phyloP scores from a whole-genome alignment of 2,797 vertebrate genomes.

The Pipistrellus pygmaeus region DNA sequence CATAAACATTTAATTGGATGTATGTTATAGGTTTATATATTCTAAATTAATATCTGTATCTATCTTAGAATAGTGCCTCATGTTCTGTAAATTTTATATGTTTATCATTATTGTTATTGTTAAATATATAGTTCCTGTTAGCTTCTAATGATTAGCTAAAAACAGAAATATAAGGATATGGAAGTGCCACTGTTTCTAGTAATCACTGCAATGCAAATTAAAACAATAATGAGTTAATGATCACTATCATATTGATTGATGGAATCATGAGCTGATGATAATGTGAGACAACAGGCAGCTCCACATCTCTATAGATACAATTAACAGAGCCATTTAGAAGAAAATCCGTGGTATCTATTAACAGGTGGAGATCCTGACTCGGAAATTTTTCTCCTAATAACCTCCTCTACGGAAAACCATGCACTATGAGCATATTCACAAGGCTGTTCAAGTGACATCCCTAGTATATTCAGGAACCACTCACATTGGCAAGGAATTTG shows the following conservation, averaged over 20 bases:
- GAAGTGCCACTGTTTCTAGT: not conserved
- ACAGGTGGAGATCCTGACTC: not conserved
- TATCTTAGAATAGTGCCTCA: not conserved
- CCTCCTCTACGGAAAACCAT: not conserved
- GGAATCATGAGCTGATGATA: not conserved
- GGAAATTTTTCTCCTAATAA: not conserved
- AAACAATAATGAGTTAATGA: not conserved
- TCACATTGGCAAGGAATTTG: not conserved
- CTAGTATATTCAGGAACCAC: not conserved
- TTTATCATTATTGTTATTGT: not conserved
- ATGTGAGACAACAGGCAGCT: not conserved
- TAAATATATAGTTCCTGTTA: conserved; percentile 16
- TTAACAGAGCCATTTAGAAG: not conserved
- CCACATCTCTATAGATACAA: fast-evolving
- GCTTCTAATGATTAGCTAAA: not conserved
- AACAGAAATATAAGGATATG: not conserved
- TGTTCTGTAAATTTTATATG: conserved; percentile 2
- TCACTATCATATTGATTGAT: not conserved
- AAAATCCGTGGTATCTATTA: not conserved
- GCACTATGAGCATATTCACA: not conserved
- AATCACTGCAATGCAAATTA: conserved; percentile 24
- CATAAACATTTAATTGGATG: not conserved
- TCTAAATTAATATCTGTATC: not conserved
- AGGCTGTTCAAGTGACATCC: not conserved
- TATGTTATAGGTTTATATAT: not conserved